Conservation (phyloP, 2,113 vertebrate genomes). For the Dipodomys ordii region DNA sequence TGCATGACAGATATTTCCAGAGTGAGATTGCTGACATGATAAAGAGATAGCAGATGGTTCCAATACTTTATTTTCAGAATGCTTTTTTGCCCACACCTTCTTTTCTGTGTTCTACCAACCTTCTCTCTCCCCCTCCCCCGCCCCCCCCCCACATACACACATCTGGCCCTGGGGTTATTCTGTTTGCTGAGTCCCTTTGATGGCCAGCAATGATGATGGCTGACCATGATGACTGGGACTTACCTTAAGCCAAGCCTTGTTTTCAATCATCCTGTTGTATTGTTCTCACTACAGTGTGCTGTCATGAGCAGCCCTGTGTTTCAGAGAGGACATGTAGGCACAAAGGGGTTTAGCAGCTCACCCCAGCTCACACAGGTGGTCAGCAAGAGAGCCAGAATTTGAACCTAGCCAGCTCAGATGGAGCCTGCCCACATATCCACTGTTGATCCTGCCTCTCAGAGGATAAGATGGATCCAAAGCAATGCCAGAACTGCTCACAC, state of each 20-base stretch:
- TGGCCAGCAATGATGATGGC: background rate
- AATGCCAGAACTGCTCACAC: background rate
- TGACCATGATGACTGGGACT: background rate
- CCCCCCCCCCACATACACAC: no score
- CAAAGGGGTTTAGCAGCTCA: background rate
- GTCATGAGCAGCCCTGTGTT: background rate
- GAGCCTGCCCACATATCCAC: background rate
- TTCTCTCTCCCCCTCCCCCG: background rate
- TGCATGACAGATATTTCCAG: slow-evolving; percentile 64
- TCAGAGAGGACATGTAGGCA: background rate
- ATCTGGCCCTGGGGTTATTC: background rate
- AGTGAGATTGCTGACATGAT: slow-evolving; percentile 66
- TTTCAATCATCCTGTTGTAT: background rate
- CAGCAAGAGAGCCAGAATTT: background rate
- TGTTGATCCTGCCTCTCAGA: background rate
- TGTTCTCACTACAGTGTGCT: background rate
- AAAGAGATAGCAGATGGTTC: slow-evolving; percentile 74
- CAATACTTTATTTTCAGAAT: slow-evolving; percentile 70
- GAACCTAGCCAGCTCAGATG: background rate
- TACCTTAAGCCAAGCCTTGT: background rate
- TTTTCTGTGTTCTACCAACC: background rate
- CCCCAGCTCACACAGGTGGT: background rate
- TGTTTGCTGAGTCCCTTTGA: slow-evolving; percentile 13
- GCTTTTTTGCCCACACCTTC: slow-evolving; percentile 14
- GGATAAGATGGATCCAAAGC: background rate